Evolutionary conservation across 2,888 invertebrate species (phyloP).

Genomic region (Pseudococcus longispinus): DNA sequence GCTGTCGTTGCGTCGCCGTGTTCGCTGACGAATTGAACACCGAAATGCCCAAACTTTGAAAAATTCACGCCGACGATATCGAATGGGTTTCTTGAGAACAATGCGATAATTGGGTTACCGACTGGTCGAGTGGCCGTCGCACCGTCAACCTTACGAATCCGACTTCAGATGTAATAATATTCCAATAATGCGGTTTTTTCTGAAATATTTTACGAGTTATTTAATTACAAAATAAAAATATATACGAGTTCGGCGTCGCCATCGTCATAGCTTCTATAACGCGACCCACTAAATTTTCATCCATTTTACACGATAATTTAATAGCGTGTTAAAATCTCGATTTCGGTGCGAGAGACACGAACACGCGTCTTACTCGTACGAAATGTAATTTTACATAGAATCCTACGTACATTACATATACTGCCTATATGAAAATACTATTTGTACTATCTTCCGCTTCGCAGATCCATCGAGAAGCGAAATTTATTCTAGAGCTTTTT

Average conservation of each 20-base stretch:
- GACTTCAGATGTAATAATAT: background rate
- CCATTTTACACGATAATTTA: background rate
- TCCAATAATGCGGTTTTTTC: slow-evolving; percentile 17
- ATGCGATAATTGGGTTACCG: background rate
- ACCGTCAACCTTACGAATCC: background rate
- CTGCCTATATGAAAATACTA: too few relatives aligned
- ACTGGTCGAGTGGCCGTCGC: background rate
- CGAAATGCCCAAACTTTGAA: background rate
- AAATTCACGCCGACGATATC: background rate
- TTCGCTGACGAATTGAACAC: background rate
- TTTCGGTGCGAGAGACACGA: background rate
- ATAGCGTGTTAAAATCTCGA: background rate
- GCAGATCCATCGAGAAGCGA: background rate
- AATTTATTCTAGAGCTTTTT: slow-evolving; percentile 14
- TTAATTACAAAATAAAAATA: background rate
- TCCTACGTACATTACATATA: too few relatives aligned
- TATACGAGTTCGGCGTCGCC: background rate
- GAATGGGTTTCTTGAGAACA: background rate
- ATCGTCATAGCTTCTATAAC: background rate
- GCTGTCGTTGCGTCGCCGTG: background rate
- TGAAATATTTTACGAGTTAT: slow-evolving; percentile 19
- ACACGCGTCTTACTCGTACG: background rate
- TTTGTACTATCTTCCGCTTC: background rate
- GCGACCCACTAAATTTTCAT: slow-evolving; percentile 6
- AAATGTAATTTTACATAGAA: too few relatives aligned